Evolutionary conservation across 1,140 invertebrate genomes (phyloP).

Genomic region (Chelonus insularis): DNA sequence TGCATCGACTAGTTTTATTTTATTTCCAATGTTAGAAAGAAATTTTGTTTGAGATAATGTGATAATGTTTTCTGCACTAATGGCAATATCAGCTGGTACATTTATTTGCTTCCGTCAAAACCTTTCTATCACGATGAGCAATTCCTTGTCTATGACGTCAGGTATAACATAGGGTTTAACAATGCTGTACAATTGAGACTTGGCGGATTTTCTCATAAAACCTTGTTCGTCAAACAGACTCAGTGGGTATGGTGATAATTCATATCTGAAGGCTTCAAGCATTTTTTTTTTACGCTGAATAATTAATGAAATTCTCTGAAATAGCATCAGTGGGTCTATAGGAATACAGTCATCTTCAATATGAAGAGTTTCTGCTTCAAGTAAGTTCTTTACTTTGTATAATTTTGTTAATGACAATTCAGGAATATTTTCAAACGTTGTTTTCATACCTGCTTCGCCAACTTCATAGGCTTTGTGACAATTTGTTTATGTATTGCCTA

Average conservation of each 20-base stretch:
- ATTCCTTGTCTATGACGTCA: background rate
- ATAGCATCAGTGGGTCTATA: constrained; percentile 45
- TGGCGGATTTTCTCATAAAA: constrained; percentile 47
- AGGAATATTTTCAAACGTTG: constrained; percentile 27
- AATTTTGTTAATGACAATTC: constrained; percentile 16
- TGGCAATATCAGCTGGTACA: background rate
- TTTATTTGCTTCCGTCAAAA: constrained; percentile 18
- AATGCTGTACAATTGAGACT: constrained; percentile 44
- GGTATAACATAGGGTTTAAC: constrained; percentile 28
- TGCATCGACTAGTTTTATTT: constrained; percentile 25
- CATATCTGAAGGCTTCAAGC: constrained; percentile 47
- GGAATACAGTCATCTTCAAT: constrained; percentile 23
- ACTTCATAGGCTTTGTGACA: constrained; percentile 48
- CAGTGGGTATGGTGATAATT: constrained; percentile 46
- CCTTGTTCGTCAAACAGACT: constrained; percentile 42
- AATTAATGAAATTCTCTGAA: constrained; percentile 44
- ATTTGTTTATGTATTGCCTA: constrained; percentile 48
- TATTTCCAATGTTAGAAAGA: constrained; percentile 28
- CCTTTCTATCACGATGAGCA: constrained; percentile 21
- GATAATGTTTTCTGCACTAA: background rate
- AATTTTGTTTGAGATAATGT: constrained; percentile 27
- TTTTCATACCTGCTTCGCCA: constrained; percentile 32
- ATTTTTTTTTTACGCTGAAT: constrained; percentile 34
- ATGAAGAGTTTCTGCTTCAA: constrained; percentile 20
- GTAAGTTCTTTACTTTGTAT: constrained; percentile 23